Evolutionary conservation across 2,113 vertebrate genomes (phyloP).

Genomic region (Muntiacus muntjak): DNA sequence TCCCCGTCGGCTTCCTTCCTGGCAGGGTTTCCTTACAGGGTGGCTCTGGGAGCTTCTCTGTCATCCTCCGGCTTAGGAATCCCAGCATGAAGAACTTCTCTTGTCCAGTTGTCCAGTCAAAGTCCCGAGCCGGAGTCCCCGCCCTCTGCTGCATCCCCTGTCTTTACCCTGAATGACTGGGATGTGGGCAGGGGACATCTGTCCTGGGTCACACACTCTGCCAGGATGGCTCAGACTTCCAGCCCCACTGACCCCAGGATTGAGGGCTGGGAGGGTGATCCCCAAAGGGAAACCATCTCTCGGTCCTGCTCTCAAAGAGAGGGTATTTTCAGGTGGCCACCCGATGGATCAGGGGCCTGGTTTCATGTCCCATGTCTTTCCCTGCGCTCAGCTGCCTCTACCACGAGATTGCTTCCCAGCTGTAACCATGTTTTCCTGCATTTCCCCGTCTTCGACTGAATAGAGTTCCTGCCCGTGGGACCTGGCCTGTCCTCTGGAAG

Average conservation of each 20-base stretch:
- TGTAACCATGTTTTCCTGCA: background rate
- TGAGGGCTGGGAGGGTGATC: background rate
- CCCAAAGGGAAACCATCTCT: background rate
- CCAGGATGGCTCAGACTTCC: background rate
- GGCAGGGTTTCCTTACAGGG: background rate
- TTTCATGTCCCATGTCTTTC: rapidly evolving
- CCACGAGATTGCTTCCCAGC: rapidly evolving
- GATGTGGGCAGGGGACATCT: background rate
- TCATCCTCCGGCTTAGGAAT: background rate
- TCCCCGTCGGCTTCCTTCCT: background rate
- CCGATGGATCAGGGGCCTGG: rapidly evolving
- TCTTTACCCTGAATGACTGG: too few relatives aligned
- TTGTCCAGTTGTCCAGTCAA: background rate
- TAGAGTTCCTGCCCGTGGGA: rapidly evolving
- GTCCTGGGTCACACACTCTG: background rate
- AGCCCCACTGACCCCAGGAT: rapidly evolving
- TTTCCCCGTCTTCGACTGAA: rapidly evolving
- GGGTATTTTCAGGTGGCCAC: background rate
- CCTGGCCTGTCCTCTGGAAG: background rate
- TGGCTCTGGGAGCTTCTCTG: background rate
- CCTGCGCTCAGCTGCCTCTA: background rate
- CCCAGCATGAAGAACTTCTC: background rate
- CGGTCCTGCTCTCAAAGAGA: background rate
- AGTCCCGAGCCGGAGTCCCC: background rate
- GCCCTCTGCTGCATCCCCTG: background rate